Percentiles rank a stretch among this genome's conserved stretches.
phyloP scores from a whole-genome alignment of 2,888 invertebrate genomes.

The Gastracanthus pulcherrimus region DNA sequence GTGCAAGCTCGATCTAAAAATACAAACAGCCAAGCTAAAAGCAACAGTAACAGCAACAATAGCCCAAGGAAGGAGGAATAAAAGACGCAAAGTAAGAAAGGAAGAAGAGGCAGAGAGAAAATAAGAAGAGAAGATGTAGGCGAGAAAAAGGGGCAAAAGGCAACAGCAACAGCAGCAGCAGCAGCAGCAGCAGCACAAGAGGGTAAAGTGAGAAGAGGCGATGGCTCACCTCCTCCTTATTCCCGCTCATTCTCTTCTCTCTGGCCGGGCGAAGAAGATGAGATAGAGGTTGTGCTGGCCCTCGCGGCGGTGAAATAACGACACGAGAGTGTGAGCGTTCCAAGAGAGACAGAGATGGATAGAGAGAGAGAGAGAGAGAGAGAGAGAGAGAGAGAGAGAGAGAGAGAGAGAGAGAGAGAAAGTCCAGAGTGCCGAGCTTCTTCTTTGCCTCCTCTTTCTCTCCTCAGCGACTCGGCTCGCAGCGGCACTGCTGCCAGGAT shows the following conservation, averaged over 20 bases:
- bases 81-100: constrained; percentile 24
- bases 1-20: neutral
- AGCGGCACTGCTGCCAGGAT: constrained; percentile 5
- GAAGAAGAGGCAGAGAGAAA: constrained; percentile 23
- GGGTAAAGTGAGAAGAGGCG: constrained; percentile 55
- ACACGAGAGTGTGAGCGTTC: constrained; percentile 63
- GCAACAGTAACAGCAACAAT: constrained; percentile 20
- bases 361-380: no score
- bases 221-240: constrained; percentile 30
- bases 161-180: neutral
- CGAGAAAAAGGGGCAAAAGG: constrained; percentile 47
- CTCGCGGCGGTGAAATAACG: constrained; percentile 74
- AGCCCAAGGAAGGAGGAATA: constrained; percentile 24
- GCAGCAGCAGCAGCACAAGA: constrained; percentile 40
- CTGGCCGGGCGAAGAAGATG: constrained; percentile 51
- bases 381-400: constrained; percentile 58
- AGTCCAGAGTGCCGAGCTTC: constrained; percentile 52
- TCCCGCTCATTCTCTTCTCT: constrained; percentile 19
- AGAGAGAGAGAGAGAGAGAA: constrained; percentile 39
- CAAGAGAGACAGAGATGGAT: no score
- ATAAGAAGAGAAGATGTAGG: constrained; percentile 45
- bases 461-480: neutral
- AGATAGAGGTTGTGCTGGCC: constrained; percentile 48
- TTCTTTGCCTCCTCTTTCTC: constrained; percentile 16
- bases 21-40: neutral